phyloP scores from a whole-genome alignment of 2,113 vertebrate species.

The Paracanthobrama guichenoti region DNA sequence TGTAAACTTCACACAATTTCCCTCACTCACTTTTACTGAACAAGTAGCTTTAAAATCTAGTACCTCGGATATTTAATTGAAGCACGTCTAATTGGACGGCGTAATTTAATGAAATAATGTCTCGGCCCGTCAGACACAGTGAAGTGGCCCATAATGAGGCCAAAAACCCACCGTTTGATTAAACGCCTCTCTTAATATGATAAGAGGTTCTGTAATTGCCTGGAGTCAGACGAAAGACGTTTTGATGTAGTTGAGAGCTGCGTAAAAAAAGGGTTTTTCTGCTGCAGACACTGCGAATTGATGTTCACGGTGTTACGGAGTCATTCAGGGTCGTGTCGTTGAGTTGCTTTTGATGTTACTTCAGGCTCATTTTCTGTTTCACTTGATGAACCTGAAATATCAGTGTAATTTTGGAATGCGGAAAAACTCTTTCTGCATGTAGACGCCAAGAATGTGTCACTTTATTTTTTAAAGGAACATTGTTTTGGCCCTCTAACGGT shows the following conservation, averaged over 20 bases:
- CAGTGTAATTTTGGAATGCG: not conserved
- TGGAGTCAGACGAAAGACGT: not conserved
- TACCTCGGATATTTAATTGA: not conserved
- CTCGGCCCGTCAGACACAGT: conserved; percentile 9
- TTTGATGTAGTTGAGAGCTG: not conserved
- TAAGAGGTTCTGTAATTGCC: conserved; percentile 29
- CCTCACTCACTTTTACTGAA: not conserved
- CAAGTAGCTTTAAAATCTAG: not conserved
- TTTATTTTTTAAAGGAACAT: not conserved
- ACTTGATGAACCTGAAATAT: not conserved
- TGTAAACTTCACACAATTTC: not conserved
- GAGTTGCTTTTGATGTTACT: not conserved
- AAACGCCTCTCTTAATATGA: not conserved
- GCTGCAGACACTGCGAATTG: not conserved
- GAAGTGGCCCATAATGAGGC: conserved; percentile 23
- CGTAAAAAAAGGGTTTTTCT: not conserved
- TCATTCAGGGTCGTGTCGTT: not conserved
- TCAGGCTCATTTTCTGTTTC: not conserved
- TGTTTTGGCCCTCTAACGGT: no score
- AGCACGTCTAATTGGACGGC: conserved; percentile 34
- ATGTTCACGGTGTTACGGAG: not conserved
- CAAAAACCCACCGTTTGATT: conserved; percentile 23
- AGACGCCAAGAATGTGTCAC: not conserved
- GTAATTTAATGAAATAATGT: conserved; percentile 6
- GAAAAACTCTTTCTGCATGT: not conserved